These are phyloP conservation scores for Ispidina picta DNA, from an alignment of 2,797 vertebrate genomes.

Conservation along the genomic window DNA sequence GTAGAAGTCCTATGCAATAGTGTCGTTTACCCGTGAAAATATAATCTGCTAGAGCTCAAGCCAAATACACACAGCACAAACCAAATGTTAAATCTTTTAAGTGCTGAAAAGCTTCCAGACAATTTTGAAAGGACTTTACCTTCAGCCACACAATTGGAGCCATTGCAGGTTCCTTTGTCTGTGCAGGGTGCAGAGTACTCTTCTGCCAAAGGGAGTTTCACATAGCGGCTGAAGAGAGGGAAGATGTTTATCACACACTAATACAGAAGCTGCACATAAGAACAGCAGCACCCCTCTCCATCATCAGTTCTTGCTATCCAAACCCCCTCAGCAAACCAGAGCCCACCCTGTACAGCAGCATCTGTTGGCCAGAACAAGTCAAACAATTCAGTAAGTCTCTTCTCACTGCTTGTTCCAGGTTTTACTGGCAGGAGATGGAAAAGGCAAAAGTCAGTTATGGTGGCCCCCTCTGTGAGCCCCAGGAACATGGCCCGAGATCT, in stretches of 20 bases:
- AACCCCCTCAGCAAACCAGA: background rate
- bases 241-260: background rate
- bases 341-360: background rate
- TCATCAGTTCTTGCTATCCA: background rate
- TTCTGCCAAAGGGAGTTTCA: slow-evolving; percentile 83
- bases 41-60: background rate
- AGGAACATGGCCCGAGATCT: background rate
- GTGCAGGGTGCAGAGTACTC: slow-evolving; percentile 72
- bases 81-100: background rate
- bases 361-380: background rate
- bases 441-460: background rate
- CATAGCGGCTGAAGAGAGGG: slow-evolving; percentile 84
- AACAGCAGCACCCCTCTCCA: background rate
- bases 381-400: background rate
- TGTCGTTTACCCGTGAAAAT: background rate
- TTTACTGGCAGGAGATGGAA: background rate
- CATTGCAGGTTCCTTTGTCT: slow-evolving; percentile 83
- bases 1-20: background rate
- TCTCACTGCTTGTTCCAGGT: background rate
- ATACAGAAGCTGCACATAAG: background rate
- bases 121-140: slow-evolving; percentile 74
- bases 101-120: background rate
- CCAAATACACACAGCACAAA: background rate
- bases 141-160: slow-evolving; percentile 85
- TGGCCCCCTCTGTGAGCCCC: background rate